Percentiles rank a stretch among this genome's conserved stretches.
Conservation (phyloP, 2,888 invertebrate genomes). For the Flexamia atlantica region DNA sequence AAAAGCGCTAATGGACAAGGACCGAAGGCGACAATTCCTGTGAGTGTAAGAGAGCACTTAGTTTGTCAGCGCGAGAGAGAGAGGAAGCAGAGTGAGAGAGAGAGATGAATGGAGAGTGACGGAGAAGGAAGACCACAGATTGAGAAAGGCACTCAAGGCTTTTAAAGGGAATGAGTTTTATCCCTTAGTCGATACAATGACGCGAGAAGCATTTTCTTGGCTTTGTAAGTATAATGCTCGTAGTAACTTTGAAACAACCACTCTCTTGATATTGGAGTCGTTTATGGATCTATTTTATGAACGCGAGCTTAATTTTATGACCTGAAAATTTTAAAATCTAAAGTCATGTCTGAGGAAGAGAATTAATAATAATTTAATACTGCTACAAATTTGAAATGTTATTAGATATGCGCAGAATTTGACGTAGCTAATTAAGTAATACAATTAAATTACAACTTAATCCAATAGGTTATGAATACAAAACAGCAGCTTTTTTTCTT, state of each 20-base stretch:
- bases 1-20: conserved; percentile 56
- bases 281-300: conserved; percentile 19
- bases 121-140: conserved; percentile 62
- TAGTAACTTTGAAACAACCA: conserved; percentile 54
- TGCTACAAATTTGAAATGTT: too few species aligned
- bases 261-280: conserved; percentile 40
- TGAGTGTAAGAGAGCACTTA: conserved; percentile 56
- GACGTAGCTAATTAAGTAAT: too few species aligned
- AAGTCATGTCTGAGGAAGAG: too few species aligned
- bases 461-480: neutral
- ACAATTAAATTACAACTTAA: too few species aligned
- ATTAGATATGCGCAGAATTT: too few species aligned
- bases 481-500: too few species aligned
- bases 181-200: conserved; percentile 63
- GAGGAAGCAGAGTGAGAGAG: conserved; percentile 62
- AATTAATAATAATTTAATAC: too few species aligned
- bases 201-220: conserved; percentile 57
- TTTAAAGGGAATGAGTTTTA: conserved; percentile 66
- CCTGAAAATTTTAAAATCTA: too few species aligned
- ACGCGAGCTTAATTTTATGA: neutral
- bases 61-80: conserved; percentile 60
- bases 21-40: conserved; percentile 54
- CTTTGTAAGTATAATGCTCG: conserved; percentile 55
- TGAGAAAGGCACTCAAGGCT: conserved; percentile 65
- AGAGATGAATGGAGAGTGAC: conserved; percentile 66